Evolutionary conservation across 2,113 vertebrate genomes (phyloP), one percentile per base, ranked within the genome.

Genomic region (Pterocles burchelli): DNA sequence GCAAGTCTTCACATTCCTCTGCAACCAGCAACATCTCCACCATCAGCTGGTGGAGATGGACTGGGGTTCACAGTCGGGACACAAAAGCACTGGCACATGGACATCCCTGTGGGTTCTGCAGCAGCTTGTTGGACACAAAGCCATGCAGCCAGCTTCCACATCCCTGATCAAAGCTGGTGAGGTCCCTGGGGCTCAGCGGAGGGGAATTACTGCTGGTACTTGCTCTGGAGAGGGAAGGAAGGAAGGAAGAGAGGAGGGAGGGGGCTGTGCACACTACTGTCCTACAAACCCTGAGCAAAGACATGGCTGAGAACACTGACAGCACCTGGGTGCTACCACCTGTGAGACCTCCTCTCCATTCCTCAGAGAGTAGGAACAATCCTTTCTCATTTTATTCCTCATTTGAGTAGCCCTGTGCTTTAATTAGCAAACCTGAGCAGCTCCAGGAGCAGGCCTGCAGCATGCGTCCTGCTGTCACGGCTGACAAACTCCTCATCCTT

Each of bases 31-130:
- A 52, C 87, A 54, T 48, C 80, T 75, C 57, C 12, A 12, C 62
- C 77, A 67, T 68, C 70, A 68, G 48, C 38, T 75, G 55, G 85
- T 11, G 45, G 62, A 79, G 43, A 20, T 43, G 22, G 61, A 0
- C 0, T n/a, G 26, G 36, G 7, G 38, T 48, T 61, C 46, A 57
- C 52, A 22, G 38, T 11, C 0, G 0, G 63, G 72, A 51, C 0
- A 0, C 22, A 33, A 0, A 0, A 51, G 20, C 34, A 28, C 16
- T 13, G 74, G 58, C 34, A 26, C 57, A 2, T 2, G 45, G 51
- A 38, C 29, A 9, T 67, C 14, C 29, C 34, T 2, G 1, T 6
- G 22, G 67, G 13, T 46, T 38, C 76, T 74, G 41, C 67, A 62
- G 75, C 59, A 88, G 46, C 58, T 34, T 17, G 11, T 7, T 58